Evolutionary conservation across 2,113 vertebrate genomes (phyloP), one percentile per base, ranked within the genome.

Genomic region (Onychostruthus taczanowskii): DNA sequence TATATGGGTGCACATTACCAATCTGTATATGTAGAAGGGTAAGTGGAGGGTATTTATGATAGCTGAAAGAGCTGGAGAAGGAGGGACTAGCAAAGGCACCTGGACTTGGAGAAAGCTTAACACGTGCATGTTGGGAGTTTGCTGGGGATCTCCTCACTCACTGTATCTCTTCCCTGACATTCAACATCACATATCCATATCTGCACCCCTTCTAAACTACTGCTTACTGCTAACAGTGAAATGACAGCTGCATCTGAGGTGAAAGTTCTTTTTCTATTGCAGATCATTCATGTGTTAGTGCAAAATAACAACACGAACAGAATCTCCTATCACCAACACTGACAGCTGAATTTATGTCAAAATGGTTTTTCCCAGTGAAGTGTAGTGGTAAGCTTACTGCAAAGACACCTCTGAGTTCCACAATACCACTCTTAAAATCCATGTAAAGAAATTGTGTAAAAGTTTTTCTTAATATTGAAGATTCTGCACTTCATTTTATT

Each of bases 61-160:
- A 85, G 35, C 58, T 83, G 74, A 78, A 77, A 43, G 28, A 70
- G 41, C 0, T 87, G 53, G 39, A 85, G 62, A 90, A 79, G 70
- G 39, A 84, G 49, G 5, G 27, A 3, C 26, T 64, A 77, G 69
- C 41, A 67, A 69, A 41, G 47, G 39, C 47, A 90, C 31, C 27
- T 76, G 28, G 53, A 67, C 47, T 74, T 78, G 35, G 33, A 91
- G 44, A 24, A 81, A 82, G 47, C 23, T 64, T 89, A 84, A 68
- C 39, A 75, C 21, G 33, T 59, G 24, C 0, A 0, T 63, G 28
- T 6, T 19, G 2, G 35, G 39, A 67, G 17, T n/a, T 84, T 84
- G 19, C 16, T 59, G 19, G 23, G 28, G 37, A 75, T 27, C 27
- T 77, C 22, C 37, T 77, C 72, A 68, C 3, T 39, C 30, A 13